phyloP scores from a whole-genome alignment of 2,797 vertebrate species.

The Babyrousa celebensis region DNA sequence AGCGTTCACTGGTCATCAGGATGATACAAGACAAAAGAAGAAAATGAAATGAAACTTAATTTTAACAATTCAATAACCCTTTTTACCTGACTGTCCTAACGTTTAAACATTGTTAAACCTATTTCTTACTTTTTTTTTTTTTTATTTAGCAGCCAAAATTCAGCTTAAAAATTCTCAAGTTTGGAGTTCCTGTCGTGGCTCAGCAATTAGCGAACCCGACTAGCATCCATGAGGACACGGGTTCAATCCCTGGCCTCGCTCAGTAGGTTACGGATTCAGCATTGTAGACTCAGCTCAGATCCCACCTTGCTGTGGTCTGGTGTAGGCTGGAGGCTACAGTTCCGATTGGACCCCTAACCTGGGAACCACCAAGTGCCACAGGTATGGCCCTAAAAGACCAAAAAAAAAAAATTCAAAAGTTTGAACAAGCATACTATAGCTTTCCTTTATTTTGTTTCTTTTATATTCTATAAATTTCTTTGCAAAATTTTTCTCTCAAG shows the following conservation, averaged over 20 bases:
- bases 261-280: too few species aligned
- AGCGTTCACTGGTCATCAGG: background rate
- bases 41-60: slow-evolving; percentile 43
- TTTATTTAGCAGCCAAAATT: background rate
- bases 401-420: slow-evolving; percentile 11
- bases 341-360: too few species aligned
- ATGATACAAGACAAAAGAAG: slow-evolving; percentile 23
- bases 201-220: too few species aligned
- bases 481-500: slow-evolving; percentile 51
- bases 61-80: slow-evolving; percentile 32
- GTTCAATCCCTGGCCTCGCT: too few species aligned
- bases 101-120: background rate
- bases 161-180: slow-evolving; percentile 2
- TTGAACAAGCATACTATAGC: background rate
- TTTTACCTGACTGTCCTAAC: slow-evolving; percentile 17
- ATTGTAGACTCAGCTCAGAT: too few species aligned
- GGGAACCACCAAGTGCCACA: too few species aligned
- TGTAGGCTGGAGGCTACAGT: too few species aligned
- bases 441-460: background rate
- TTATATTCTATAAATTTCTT: background rate
- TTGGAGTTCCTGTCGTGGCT: background rate
- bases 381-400: too few species aligned
- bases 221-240: too few species aligned
- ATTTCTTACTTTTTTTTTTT: slow-evolving; percentile 10
- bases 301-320: too few species aligned